Evolutionary conservation across 1,140 invertebrate species (phyloP).

Genomic region (Caenorhabditis latens): DNA sequence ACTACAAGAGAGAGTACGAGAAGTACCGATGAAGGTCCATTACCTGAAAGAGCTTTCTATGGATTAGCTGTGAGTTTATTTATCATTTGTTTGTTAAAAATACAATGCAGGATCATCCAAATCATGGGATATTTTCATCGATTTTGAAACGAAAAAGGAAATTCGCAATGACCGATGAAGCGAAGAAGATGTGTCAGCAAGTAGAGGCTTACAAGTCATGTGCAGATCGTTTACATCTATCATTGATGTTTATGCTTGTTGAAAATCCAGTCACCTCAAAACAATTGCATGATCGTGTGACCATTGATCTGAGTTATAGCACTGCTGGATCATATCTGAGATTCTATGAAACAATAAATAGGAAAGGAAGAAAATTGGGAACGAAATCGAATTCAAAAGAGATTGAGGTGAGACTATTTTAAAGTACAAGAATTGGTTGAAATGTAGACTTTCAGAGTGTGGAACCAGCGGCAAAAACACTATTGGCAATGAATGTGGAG

Average conservation of each 20-base stretch:
- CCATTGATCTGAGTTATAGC: not conserved
- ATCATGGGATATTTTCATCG: constrained; percentile 21
- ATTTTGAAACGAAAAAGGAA: constrained; percentile 13
- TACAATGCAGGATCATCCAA: constrained; percentile 10
- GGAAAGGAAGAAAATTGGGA: constrained; percentile 34
- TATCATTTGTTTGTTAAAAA: not conserved
- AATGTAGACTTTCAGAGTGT: not conserved
- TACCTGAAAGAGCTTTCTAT: not conserved
- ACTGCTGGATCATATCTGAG: not conserved
- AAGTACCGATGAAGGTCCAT: not conserved
- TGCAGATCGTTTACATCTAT: not conserved
- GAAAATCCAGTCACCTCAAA: not conserved
- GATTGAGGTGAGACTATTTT: not conserved
- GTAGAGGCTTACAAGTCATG: not conserved
- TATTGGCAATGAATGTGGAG: not conserved
- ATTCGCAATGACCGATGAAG: constrained; percentile 7
- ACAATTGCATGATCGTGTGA: not conserved
- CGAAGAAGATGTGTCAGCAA: not conserved
- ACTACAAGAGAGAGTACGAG: not conserved
- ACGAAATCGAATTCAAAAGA: not conserved
- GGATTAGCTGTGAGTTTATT: constrained; percentile 26
- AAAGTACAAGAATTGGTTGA: not conserved
- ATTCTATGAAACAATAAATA: not conserved
- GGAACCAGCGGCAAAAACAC: not conserved
- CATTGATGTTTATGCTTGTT: not conserved